phyloP scores from a whole-genome alignment of 2,888 invertebrate genomes.

The Aricia artaxerxes region DNA sequence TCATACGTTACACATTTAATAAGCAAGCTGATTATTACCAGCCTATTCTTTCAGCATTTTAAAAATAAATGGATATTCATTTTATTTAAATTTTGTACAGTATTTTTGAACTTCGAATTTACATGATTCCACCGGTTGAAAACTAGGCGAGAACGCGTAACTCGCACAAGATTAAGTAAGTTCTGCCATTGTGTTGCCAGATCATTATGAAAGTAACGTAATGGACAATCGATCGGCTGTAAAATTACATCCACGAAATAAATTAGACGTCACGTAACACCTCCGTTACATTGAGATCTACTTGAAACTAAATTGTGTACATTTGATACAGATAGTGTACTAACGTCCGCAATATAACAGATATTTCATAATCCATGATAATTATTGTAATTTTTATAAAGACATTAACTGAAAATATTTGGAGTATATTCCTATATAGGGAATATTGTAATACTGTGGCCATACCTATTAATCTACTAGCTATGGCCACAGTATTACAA shows the following conservation, averaged over 20 bases:
- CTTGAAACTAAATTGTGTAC: background rate
- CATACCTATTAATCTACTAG: too few relatives aligned
- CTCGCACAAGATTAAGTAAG: background rate
- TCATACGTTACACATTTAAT: background rate
- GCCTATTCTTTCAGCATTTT: background rate
- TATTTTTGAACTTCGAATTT: background rate
- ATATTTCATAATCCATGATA: too few relatives aligned
- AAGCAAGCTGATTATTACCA: background rate
- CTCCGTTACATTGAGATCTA: conserved; percentile 24
- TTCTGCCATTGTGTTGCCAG: conserved; percentile 34
- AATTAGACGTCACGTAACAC: conserved; percentile 57
- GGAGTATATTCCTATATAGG: too few relatives aligned
- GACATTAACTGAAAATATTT: too few relatives aligned
- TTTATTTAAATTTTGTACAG: background rate
- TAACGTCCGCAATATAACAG: too few relatives aligned
- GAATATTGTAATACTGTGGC: too few relatives aligned
- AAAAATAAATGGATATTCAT: background rate
- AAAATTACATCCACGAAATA: conserved; percentile 63
- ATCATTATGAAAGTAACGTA: conserved; percentile 44
- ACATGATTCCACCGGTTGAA: background rate
- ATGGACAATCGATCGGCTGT: conserved; percentile 57
- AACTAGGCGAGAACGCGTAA: background rate
- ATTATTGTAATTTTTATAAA: too few relatives aligned
- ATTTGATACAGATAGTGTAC: background rate
- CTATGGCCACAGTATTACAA: too few relatives aligned